Conservation (phyloP, 2,888 invertebrate species). For the Polietes domitor region DNA sequence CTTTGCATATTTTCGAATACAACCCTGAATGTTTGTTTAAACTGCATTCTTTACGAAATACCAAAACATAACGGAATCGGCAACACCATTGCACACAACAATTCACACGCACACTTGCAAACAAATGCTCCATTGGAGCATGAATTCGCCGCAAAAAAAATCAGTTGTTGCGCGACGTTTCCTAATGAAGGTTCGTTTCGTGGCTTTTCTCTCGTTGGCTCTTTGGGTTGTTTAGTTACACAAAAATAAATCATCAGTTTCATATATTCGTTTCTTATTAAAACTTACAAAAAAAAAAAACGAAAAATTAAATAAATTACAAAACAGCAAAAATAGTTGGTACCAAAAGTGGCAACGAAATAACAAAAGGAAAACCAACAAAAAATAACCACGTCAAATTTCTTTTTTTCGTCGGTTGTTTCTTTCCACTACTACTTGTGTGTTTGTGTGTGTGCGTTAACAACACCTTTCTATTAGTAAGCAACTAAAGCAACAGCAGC, state of each 20-base stretch:
- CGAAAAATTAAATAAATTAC: neutral
- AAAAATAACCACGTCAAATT: conserved; percentile 61
- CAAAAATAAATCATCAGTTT: conserved; percentile 25
- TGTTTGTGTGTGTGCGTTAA: conserved; percentile 58
- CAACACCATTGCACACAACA: neutral
- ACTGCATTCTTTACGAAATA: conserved; percentile 42
- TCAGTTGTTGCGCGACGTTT: conserved; percentile 66
- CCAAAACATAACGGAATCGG: conserved; percentile 40
- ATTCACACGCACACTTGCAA: neutral
- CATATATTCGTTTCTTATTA: neutral
- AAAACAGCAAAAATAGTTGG: neutral
- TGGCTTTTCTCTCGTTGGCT: conserved; percentile 54
- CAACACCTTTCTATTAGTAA: conserved; percentile 64
- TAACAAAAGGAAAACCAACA: conserved; percentile 22
- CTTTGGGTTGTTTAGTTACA: conserved; percentile 53
- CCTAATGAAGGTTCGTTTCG: conserved; percentile 60
- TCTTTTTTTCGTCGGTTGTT: conserved; percentile 39
- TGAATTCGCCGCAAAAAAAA: conserved; percentile 59
- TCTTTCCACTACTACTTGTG: conserved; percentile 38
- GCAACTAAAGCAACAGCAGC: conserved; percentile 41
- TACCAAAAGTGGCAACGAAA: neutral
- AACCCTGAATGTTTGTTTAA: neutral
- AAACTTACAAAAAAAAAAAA: neutral
- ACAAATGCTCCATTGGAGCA: neutral
- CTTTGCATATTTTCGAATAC: no score